A percentile compares a stretch with the other conserved stretches of the same genome.
Conservation (phyloP, 2,797 vertebrate species). For the Sebastes taczanowskii region DNA sequence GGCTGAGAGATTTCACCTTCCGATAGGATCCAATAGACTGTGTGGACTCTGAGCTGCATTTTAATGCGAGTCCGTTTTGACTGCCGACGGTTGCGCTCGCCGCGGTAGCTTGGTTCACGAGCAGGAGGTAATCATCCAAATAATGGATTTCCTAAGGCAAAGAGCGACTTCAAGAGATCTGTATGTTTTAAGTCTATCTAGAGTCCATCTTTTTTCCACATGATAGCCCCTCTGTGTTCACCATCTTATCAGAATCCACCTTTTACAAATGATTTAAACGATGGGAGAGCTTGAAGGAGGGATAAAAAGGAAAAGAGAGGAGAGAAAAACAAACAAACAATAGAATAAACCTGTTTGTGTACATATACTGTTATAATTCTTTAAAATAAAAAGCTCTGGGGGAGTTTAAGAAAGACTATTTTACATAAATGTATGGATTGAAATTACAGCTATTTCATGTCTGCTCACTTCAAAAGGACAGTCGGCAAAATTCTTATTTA, state of each 20-base stretch:
- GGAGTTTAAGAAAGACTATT: background rate
- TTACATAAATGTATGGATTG: background rate
- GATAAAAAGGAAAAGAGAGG: background rate
- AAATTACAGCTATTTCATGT: no score
- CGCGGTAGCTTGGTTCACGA: constrained; percentile 7
- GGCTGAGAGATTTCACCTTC: constrained; percentile 44
- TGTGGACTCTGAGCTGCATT: constrained; percentile 43
- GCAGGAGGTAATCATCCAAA: constrained; percentile 70
- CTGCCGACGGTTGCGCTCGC: background rate
- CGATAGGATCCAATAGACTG: constrained; percentile 53
- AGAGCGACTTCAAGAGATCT: constrained; percentile 28
- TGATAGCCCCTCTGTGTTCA: background rate
- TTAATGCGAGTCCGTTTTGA: constrained; percentile 28
- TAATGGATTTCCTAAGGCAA: constrained; percentile 64
- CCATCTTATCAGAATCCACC: constrained; percentile 17
- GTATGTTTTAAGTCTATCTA: constrained; percentile 24
- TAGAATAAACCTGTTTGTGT: background rate
- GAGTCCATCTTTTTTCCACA: constrained; percentile 13
- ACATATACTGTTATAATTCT: background rate
- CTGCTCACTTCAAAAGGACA: no score
- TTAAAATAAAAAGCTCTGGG: background rate
- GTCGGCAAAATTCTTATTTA: no score
- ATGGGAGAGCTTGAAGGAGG: background rate
- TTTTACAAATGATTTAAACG: constrained; percentile 12
- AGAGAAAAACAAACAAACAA: background rate